Conservation (phyloP, 2,113 vertebrate species). For the Myiagra hebetior region DNA sequence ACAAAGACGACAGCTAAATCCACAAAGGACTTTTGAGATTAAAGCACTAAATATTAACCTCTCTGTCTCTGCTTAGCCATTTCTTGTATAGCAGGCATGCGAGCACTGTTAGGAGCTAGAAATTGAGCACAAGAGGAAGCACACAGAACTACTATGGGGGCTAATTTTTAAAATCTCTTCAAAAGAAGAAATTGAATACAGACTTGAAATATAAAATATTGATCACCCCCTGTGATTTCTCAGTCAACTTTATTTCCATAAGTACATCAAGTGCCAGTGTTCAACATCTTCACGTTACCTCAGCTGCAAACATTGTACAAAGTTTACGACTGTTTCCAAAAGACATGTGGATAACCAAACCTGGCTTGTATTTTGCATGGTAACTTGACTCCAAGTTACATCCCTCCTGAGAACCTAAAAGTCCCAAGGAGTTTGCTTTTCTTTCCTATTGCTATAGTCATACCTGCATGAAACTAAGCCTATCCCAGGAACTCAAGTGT, state of each 20-base stretch:
- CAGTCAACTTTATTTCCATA: not conserved
- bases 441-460: not conserved
- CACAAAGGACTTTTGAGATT: not conserved
- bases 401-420: not conserved
- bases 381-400: not conserved
- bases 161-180: not conserved
- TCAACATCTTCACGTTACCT: not conserved
- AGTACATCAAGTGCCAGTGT: not conserved
- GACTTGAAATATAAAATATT: not conserved
- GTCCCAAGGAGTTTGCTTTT: not conserved
- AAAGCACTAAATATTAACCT: not conserved
- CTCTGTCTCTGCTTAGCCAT: not conserved
- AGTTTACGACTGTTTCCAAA: not conserved
- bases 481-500: not conserved
- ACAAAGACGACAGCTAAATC: not conserved
- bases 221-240: not conserved
- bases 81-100: not conserved
- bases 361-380: not conserved
- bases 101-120: not conserved
- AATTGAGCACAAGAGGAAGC: not conserved
- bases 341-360: not conserved
- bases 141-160: not conserved
- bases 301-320: not conserved
- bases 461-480: not conserved
- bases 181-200: not conserved